Evolutionary conservation across 1,140 invertebrate genomes (phyloP), one percentile per base, ranked within the genome.

Genomic region (Reticulitermes speratus): DNA sequence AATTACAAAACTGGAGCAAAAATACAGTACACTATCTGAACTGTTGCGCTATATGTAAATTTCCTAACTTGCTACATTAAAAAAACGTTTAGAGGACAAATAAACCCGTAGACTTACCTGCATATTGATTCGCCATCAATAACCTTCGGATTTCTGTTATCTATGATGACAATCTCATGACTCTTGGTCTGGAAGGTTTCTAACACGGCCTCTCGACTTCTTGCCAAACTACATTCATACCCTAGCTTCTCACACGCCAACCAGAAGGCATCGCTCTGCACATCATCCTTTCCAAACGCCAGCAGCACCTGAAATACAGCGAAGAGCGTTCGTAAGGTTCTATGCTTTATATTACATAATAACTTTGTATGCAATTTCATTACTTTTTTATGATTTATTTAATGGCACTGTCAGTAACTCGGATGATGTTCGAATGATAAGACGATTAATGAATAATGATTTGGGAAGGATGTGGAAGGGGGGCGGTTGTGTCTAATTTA

Each of bases 111-210:
- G 11, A 59, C 83, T 55, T 11, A 84, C 83, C 90, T 90, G 89
- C 91, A 91, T 9, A 91, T 85, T 19, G 90, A 87, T 87, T 91
- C 90, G n/a, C 90, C 88, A 88, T 92, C 91, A 85, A 92, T 90
- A 25, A 87, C 69, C 87, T 90, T 90, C 81, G 88, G 88, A 87
- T 88, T 88, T 84, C 91, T 87, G 81, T 88, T 88, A 87, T 92
- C 91, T 45, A 92, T 91, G 84, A 92, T 89, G 44, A 92, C 89
- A 55, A 92, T 87, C 88, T 92, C 91, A 86, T 90, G 90, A 81
- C 90, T 89, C 85, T 89, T 89, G 14, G 89, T 88, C 55, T 89
- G 87, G 88, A 89, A 91, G 69, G 87, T 87, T 85, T 91, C 90
- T 30, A 91, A 84, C n/a, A 90, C 87, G 30, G 87, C 82, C 65